A percentile compares a stretch with the other conserved stretches of the same genome.
Conservation (phyloP, 2,888 invertebrate genomes). For the Aphidius colemani region DNA sequence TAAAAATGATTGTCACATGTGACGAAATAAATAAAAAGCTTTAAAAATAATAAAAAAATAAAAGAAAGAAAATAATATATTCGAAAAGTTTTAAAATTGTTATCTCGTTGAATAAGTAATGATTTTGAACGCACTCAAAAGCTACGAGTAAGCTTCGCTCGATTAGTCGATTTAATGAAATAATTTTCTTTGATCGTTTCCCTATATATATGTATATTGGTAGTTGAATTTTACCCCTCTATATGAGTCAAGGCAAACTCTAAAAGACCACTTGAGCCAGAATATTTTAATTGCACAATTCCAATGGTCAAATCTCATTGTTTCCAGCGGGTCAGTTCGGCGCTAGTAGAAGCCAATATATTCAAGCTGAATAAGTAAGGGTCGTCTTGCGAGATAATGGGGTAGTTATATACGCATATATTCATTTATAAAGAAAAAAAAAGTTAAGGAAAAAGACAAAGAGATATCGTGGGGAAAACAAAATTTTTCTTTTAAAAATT, state of each 20-base stretch:
- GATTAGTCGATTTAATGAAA: conserved; percentile 58
- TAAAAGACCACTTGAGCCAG: conserved; percentile 54
- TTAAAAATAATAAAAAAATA: too few species aligned
- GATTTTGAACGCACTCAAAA: not conserved
- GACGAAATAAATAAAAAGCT: too few species aligned
- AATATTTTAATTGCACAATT: conserved; percentile 56
- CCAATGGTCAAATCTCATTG: conserved; percentile 46
- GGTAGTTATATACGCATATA: conserved; percentile 20
- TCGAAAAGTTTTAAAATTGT: too few species aligned
- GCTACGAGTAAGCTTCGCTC: conserved; percentile 41
- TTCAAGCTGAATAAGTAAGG: not conserved
- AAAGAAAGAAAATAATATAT: too few species aligned
- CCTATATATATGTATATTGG: conserved; percentile 29
- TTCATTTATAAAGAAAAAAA: conserved; percentile 1
- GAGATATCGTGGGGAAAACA: conserved; percentile 3
- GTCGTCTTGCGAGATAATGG: not conserved
- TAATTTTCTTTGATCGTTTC: conserved; percentile 55
- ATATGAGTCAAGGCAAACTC: conserved; percentile 29
- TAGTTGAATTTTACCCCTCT: conserved; percentile 21
- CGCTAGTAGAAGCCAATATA: conserved; percentile 9
- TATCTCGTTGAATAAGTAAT: too few species aligned
- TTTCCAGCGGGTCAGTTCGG: conserved; percentile 47
- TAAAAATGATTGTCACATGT: too few species aligned
- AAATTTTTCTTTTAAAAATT: conserved; percentile 42
- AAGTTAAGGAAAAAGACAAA: conserved; percentile 2